Percentiles rank a stretch among this genome's conserved stretches.
Conservation (phyloP, 1,140 invertebrate species). For the Drosophila pseudoananassae region DNA sequence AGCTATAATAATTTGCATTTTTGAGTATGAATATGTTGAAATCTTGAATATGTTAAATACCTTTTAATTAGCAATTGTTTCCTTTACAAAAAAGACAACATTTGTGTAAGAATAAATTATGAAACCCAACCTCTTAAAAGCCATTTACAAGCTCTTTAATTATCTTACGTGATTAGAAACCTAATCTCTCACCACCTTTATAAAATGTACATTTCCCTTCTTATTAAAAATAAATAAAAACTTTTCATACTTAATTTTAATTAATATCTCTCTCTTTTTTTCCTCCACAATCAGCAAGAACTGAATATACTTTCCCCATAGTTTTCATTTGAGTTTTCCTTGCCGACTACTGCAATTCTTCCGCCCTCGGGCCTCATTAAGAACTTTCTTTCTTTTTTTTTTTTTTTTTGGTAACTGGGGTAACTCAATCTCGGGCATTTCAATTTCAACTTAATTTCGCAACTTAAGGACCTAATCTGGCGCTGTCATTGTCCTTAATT, state of each 20-base stretch:
- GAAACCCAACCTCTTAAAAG: no score
- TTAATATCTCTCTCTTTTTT: not conserved
- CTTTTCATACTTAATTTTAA: not conserved
- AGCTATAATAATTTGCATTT: constrained; percentile 17
- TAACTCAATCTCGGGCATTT: constrained; percentile 60
- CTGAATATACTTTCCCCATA: constrained; percentile 18
- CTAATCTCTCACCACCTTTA: not conserved
- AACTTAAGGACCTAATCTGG: constrained; percentile 74
- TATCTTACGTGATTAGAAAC: not conserved
- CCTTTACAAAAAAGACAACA: not conserved
- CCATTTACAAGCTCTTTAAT: no score
- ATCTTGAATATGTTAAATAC: no score
- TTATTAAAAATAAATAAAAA: not conserved
- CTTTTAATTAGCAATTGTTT: no score
- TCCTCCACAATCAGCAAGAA: constrained; percentile 9
- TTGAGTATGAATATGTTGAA: no score
- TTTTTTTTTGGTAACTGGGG: not conserved
- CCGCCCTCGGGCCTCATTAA: constrained; percentile 29
- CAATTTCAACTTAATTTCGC: constrained; percentile 74
- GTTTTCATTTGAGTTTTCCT: constrained; percentile 45
- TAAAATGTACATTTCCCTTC: not conserved
- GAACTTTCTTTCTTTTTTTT: constrained; percentile 25
- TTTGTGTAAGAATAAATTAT: no score
- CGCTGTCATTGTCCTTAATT: constrained; percentile 75
- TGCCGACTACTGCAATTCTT: constrained; percentile 1